These are phyloP conservation scores for Zaprionus taronus DNA, from an alignment of 1,140 invertebrate genomes.

Conservation along the genomic window DNA sequence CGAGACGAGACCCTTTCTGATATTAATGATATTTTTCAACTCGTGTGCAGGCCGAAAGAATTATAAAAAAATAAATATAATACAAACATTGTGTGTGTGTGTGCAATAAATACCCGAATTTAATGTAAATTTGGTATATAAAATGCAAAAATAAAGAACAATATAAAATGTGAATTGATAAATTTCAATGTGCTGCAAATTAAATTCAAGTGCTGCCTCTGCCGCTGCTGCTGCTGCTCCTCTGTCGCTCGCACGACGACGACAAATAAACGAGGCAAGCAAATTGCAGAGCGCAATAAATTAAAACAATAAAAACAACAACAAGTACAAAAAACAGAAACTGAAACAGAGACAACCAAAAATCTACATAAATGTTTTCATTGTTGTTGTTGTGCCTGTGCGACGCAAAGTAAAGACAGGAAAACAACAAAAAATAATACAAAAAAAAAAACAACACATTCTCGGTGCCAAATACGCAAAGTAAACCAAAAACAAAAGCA, in stretches of 20 bases:
- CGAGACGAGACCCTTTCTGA: slow-evolving; percentile 20
- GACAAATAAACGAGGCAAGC: slow-evolving; percentile 62
- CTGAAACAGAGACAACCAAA: slow-evolving; percentile 54
- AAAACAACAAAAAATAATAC: slow-evolving; percentile 39
- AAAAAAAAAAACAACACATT: slow-evolving; percentile 36
- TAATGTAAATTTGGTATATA: slow-evolving; percentile 7
- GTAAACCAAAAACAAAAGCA: slow-evolving; percentile 47
- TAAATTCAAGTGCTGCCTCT: slow-evolving; percentile 74
- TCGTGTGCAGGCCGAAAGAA: slow-evolving; percentile 25
- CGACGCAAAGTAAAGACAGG: slow-evolving; percentile 53
- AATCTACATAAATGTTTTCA: slow-evolving; percentile 79
- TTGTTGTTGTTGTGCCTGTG: slow-evolving; percentile 60
- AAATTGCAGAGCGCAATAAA: slow-evolving; percentile 81
- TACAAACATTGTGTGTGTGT: slow-evolving; percentile 3
- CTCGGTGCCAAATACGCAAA: slow-evolving; percentile 46
- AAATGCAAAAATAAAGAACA: slow-evolving; percentile 40
- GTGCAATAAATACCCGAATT: slow-evolving; percentile 9
- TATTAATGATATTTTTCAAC: slow-evolving; percentile 70
- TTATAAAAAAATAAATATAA: slow-evolving; percentile 7
- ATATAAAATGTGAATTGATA: slow-evolving; percentile 72
- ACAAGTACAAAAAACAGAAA: slow-evolving; percentile 32
- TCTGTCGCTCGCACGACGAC: slow-evolving; percentile 59
- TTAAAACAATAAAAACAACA: slow-evolving; percentile 73
- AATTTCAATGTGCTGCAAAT: slow-evolving; percentile 78
- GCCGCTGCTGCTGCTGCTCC: slow-evolving; percentile 61